Base-by-base conservation (phyloP, 1,140 invertebrate species). In the Oreohelix idahoensis region DNA sequence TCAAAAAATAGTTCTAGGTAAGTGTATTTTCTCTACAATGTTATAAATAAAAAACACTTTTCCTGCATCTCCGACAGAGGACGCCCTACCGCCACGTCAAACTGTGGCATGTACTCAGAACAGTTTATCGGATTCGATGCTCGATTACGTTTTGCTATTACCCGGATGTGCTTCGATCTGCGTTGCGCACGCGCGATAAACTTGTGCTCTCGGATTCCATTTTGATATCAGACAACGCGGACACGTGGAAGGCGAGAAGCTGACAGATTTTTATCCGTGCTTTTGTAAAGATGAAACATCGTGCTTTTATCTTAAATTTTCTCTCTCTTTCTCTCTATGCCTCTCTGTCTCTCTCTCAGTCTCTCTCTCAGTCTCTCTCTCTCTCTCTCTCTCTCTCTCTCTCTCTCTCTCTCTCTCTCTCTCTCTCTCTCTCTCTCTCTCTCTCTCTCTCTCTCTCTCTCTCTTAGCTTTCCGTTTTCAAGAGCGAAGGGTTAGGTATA, bases 141-240 rank as follows among this genome's bases (percentile, higher is more conserved):
- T 42, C 71, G 71, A 73, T 73, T 73, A 45, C 71, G 23, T 73
- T 39, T 45, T 38, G 71, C 71, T 45, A 73, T 73, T 73, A 42
- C 71, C 36, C 71, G 36, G 71, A 45, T 45, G 71, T 45, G 71
- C 36, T 45, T 45, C 71, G 23, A 39, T 73, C 71, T 45, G 71
- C 71, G 1, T 45, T 73, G 71, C 71, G 71, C 71, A 42, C 36
- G 36, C 71, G 71, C 71, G 71, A 73, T 73, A 73, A 73, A 73
- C 71, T 39, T 73, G 36, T 73, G 71, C 71, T 39, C 71, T 39
- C 71, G 36, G 71, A 23, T 73, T 73, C 38, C 71, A 73, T 42
- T 73, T 73, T 73, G 71, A 73, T 73, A 73, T 26, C 23, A 29
- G 23, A 45, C 29, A 70, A 13, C 71, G 38, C 38, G 71, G 71